phyloP scores from a whole-genome alignment of 2,113 vertebrate species.

The Setophaga coronata region DNA sequence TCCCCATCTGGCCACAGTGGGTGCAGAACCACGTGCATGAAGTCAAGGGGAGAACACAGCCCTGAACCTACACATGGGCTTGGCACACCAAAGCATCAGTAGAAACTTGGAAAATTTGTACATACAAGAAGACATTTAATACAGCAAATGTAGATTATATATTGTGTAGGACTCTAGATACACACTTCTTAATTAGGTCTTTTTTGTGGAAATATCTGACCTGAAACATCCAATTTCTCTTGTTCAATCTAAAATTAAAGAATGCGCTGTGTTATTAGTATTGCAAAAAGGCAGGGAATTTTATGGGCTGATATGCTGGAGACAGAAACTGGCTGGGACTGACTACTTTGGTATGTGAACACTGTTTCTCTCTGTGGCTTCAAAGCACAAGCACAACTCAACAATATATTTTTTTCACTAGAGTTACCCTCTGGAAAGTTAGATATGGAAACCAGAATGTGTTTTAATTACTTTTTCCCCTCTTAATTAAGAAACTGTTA shows the following conservation, averaged over 20 bases:
- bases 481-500: neutral
- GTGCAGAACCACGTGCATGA: fast-evolving
- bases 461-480: neutral
- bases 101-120: neutral
- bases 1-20: neutral
- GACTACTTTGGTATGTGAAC: conserved; percentile 3
- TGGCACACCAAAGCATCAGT: neutral
- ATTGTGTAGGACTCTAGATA: neutral
- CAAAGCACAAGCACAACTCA: conserved; percentile 13
- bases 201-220: neutral
- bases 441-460: neutral
- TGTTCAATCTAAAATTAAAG: neutral
- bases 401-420: neutral
- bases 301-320: conserved; percentile 43
- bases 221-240: neutral
- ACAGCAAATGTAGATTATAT: neutral
- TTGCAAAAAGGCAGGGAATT: neutral
- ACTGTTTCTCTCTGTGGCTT: neutral
- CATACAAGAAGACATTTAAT: neutral
- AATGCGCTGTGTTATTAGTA: neutral
- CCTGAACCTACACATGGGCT: neutral
- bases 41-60: neutral
- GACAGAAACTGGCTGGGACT: conserved; percentile 35
- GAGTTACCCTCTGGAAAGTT: neutral
- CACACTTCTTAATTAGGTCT: neutral